Percentiles rank a stretch among this genome's conserved stretches.
These are phyloP conservation scores for Antedon mediterranea DNA, from an alignment of 53 echinoderm and acorn worm species.

Conservation along the genomic window DNA sequence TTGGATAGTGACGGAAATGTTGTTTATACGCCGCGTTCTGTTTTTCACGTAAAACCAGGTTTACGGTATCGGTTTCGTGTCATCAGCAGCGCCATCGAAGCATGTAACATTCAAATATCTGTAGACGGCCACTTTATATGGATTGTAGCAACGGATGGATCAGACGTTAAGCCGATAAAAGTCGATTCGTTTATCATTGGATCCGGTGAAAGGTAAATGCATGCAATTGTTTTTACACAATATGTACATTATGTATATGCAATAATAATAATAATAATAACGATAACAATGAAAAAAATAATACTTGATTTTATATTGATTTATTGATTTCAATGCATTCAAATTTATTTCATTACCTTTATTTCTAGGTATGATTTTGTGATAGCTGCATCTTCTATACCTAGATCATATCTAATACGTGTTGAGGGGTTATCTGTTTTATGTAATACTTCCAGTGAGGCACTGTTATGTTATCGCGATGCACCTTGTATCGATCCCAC, in stretches of 20 bases:
- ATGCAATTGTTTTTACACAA: neutral
- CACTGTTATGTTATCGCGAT: neutral
- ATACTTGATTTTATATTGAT: too few relatives aligned
- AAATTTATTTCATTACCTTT: too few relatives aligned
- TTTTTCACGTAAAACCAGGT: neutral
- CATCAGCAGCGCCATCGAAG: neutral
- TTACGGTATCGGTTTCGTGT: neutral
- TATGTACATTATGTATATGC: too few relatives aligned
- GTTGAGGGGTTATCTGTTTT: neutral
- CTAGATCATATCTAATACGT: neutral
- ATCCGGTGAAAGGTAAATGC: neutral
- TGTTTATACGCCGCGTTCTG: constrained; percentile 32
- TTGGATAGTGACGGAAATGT: neutral
- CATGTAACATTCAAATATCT: neutral
- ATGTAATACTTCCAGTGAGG: neutral
- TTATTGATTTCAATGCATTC: too few relatives aligned
- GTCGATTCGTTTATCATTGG: neutral
- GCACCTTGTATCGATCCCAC: neutral
- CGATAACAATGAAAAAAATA: too few relatives aligned
- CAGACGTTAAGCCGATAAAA: neutral
- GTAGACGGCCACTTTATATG: neutral
- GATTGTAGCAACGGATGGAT: neutral
- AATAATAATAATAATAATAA: too few relatives aligned
- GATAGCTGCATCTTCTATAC: neutral
- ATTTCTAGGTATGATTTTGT: neutral